These are phyloP conservation scores for Leptodirus hochenwartii DNA, from an alignment of 2,888 invertebrate species.

Conservation along the genomic window DNA sequence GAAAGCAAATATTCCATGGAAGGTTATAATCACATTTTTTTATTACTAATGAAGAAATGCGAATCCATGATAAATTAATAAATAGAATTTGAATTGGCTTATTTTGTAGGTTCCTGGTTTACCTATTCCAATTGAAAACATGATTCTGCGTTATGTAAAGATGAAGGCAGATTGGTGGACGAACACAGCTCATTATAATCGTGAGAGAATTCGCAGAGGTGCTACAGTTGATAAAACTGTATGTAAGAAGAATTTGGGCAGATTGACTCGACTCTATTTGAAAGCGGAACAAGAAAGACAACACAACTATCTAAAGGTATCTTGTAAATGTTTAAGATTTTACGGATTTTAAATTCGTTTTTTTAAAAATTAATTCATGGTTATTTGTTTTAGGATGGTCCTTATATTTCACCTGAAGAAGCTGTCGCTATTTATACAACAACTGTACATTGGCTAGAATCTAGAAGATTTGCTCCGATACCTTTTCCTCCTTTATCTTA, in stretches of 20 bases:
- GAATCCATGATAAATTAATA: background rate
- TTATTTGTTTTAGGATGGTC: slow-evolving; percentile 59
- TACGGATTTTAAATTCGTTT: background rate
- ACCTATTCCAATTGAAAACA: slow-evolving; percentile 98
- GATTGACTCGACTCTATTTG: slow-evolving; percentile 89
- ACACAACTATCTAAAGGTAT: slow-evolving; percentile 91
- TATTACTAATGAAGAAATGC: slow-evolving; percentile 1
- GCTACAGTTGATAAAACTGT: slow-evolving; percentile 99
- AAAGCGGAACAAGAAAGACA: slow-evolving; percentile 98
- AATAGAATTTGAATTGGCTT: background rate
- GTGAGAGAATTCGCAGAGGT: slow-evolving; percentile 95
- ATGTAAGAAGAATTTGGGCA: slow-evolving; percentile 97
- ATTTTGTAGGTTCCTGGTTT: slow-evolving; percentile 73
- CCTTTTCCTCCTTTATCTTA: slow-evolving; percentile 99
- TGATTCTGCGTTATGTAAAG: slow-evolving; percentile 98
- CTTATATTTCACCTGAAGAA: slow-evolving; percentile 98
- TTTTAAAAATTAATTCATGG: slow-evolving; percentile 6
- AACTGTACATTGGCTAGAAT: slow-evolving; percentile 99
- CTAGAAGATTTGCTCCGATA: slow-evolving; percentile 94
- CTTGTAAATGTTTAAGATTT: slow-evolving; percentile 1
- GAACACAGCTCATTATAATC: slow-evolving; percentile 98
- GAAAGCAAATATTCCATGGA: slow-evolving; percentile 99
- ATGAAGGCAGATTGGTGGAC: slow-evolving; percentile 99
- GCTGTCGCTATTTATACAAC: slow-evolving; percentile 99
- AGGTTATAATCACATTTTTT: slow-evolving; percentile 35